Evolutionary conservation across 2,797 vertebrate species (phyloP).

Genomic region (Trematomus bernacchii): DNA sequence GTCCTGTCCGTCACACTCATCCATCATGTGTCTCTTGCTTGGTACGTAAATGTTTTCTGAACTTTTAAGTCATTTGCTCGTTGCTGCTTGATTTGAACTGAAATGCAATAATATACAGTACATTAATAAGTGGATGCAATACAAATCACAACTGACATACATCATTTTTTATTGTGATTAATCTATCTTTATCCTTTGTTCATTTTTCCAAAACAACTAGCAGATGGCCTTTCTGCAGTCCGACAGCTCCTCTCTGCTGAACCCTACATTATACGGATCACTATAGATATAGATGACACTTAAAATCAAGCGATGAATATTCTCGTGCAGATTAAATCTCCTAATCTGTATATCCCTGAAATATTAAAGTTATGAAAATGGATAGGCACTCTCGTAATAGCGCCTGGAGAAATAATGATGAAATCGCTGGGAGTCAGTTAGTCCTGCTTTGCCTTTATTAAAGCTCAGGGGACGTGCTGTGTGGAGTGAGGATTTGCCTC

Average conservation of each 20-base stretch:
- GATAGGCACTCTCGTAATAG: conserved; percentile 31
- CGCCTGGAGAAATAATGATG: conserved; percentile 41
- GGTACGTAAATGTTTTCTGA: conserved; percentile 31
- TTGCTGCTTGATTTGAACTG: conserved; percentile 35
- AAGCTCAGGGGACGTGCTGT: conserved; percentile 49
- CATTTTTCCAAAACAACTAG: conserved; percentile 56
- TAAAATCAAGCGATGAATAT: conserved; percentile 74
- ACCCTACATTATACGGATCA: conserved; percentile 57
- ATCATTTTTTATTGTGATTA: conserved; percentile 45
- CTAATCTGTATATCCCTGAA: conserved; percentile 78
- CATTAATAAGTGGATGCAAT: conserved; percentile 15
- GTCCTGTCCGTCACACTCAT: conserved; percentile 44
- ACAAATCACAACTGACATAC: background rate
- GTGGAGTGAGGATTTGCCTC: conserved; percentile 61
- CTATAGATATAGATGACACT: conserved; percentile 74
- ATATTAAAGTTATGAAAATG: conserved; percentile 68
- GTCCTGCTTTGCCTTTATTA: conserved; percentile 59
- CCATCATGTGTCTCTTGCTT: conserved; percentile 17
- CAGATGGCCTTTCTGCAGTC: conserved; percentile 74
- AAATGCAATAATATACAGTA: conserved; percentile 7
- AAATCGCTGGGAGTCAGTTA: conserved; percentile 51
- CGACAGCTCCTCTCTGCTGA: conserved; percentile 51
- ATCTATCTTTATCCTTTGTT: conserved; percentile 38
- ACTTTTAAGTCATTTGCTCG: conserved; percentile 39
- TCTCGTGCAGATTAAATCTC: conserved; percentile 69